Conservation (phyloP, 1,140 invertebrate genomes). For the Atta cephalotes region DNA sequence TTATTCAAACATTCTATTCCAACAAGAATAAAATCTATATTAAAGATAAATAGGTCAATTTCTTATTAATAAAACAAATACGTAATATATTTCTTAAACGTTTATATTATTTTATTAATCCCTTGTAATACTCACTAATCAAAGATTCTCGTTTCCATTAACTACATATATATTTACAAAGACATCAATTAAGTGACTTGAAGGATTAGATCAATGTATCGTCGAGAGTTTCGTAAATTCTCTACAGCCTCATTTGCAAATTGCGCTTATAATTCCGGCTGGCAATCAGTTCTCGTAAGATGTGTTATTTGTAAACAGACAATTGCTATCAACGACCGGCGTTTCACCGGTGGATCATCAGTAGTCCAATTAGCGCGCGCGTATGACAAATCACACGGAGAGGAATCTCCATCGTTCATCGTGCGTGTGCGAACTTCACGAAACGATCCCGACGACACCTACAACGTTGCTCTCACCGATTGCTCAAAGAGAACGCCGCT, state of each 20-base stretch:
- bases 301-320: not conserved
- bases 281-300: conserved; percentile 23
- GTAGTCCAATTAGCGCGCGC: conserved; percentile 34
- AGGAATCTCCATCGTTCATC: conserved; percentile 1
- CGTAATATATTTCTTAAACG: too few relatives aligned
- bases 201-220: not conserved
- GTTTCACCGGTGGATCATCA: conserved; percentile 2
- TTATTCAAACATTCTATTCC: too few relatives aligned
- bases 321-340: not conserved
- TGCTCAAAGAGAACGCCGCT: conserved; percentile 72
- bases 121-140: too few relatives aligned
- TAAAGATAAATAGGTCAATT: too few relatives aligned
- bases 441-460: conserved; percentile 52
- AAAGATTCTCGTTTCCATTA: not conserved
- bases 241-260: not conserved
- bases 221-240: not conserved
- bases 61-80: too few relatives aligned
- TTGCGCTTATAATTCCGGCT: not conserved
- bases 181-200: not conserved
- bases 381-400: conserved; percentile 31
- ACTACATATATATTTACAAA: not conserved
- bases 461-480: conserved; percentile 67
- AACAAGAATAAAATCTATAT: too few relatives aligned
- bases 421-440: conserved; percentile 34
- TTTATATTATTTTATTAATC: too few relatives aligned